phyloP scores from a whole-genome alignment of 1,140 invertebrate genomes.

The Hylyphantes graminicola region DNA sequence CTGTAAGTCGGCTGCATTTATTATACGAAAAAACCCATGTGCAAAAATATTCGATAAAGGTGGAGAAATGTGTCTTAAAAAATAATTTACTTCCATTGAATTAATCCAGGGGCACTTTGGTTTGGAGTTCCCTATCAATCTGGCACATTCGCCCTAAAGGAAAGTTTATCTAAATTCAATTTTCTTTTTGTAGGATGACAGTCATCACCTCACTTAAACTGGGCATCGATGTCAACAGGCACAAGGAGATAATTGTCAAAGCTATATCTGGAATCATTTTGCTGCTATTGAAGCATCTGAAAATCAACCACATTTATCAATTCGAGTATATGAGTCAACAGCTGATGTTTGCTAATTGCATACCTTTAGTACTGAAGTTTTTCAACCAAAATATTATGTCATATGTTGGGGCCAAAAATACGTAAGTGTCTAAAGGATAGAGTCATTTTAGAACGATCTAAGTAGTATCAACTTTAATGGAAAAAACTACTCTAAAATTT shows the following conservation, averaged over 20 bases:
- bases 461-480: too few relatives aligned
- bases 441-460: too few relatives aligned
- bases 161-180: background rate
- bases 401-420: slow-evolving; percentile 95
- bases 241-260: slow-evolving; percentile 99
- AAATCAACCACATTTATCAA: slow-evolving; percentile 99
- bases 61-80: too few relatives aligned
- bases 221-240: slow-evolving; percentile 96
- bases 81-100: too few relatives aligned
- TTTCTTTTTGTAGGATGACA: slow-evolving; percentile 77
- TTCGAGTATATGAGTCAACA: slow-evolving; percentile 99
- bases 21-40: too few relatives aligned
- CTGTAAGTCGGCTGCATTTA: too few relatives aligned
- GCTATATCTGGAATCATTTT: slow-evolving; percentile 94
- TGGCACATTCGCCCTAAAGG: too few relatives aligned
- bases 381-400: slow-evolving; percentile 98
- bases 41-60: too few relatives aligned
- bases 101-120: too few relatives aligned
- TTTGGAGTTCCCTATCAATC: too few relatives aligned
- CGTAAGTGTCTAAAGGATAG: slow-evolving; percentile 64
- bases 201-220: slow-evolving; percentile 97
- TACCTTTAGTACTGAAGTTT: slow-evolving; percentile 98
- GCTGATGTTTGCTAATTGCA: slow-evolving; percentile 99
- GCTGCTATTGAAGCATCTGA: slow-evolving; percentile 96
- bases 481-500: too few relatives aligned